These are phyloP conservation scores for Sturmia bella DNA, from an alignment of 2,888 invertebrate genomes.

Conservation along the genomic window DNA sequence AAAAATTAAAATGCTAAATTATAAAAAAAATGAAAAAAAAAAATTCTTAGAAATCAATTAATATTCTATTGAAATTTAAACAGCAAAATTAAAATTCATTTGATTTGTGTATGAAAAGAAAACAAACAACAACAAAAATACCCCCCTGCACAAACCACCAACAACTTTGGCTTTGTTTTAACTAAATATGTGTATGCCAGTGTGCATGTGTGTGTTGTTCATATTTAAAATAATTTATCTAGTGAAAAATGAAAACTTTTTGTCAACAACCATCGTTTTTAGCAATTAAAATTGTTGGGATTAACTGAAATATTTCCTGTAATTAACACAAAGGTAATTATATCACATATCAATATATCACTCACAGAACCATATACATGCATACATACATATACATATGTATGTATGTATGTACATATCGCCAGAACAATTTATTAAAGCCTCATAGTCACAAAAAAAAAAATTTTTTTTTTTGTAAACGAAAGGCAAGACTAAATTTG, in stretches of 20 bases:
- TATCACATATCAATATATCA: slow-evolving; percentile 14
- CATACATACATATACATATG: not conserved
- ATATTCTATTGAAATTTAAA: slow-evolving; percentile 33
- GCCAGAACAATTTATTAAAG: too few species aligned
- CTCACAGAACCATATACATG: slow-evolving; percentile 6
- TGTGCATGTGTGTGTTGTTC: not conserved
- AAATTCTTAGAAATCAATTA: slow-evolving; percentile 52
- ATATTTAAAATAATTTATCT: not conserved
- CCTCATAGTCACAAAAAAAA: too few species aligned
- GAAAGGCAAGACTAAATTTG: too few species aligned
- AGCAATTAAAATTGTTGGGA: slow-evolving; percentile 31
- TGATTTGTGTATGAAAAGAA: not conserved
- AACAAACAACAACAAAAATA: not conserved
- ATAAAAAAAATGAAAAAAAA: slow-evolving; percentile 14
- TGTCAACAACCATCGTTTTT: slow-evolving; percentile 4
- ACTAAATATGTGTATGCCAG: slow-evolving; percentile 1
- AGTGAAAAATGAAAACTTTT: slow-evolving; percentile 5
- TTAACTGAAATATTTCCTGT: slow-evolving; percentile 53
- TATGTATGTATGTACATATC: too few species aligned
- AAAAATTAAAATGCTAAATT: slow-evolving; percentile 38
- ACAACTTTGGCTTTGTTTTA: slow-evolving; percentile 1
- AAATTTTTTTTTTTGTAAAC: too few species aligned
- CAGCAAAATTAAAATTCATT: not conserved
- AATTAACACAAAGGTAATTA: slow-evolving; percentile 59
- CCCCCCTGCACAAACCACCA: too few species aligned